A percentile compares a stretch with the other conserved stretches of the same genome.
phyloP scores from a whole-genome alignment of 64 coral and sea anemone genomes.

The Dendronephthya gigantea region DNA sequence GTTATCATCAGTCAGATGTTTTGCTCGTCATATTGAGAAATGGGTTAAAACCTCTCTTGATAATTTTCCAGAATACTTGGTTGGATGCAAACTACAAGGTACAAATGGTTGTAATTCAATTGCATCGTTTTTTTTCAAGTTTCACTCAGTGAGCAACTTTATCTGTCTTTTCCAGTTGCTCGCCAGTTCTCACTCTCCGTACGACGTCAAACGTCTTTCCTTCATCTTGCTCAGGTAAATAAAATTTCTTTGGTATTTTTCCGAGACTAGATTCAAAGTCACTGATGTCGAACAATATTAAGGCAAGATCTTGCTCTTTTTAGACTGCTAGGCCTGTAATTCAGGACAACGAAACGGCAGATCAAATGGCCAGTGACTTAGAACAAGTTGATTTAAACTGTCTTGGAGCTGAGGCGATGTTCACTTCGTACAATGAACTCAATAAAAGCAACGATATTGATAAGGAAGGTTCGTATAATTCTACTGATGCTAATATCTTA shows the following conservation, averaged over 20 bases:
- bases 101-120: neutral
- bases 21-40: constrained; percentile 82
- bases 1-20: constrained; percentile 72
- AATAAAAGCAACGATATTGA: constrained; percentile 67
- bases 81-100: constrained; percentile 89
- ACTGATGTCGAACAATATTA: too few species aligned
- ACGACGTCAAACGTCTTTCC: constrained; percentile 81
- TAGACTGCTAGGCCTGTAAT: constrained; percentile 80
- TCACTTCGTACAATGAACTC: constrained; percentile 49
- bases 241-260: too few species aligned
- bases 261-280: too few species aligned
- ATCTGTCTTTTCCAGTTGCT: constrained; percentile 27
- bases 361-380: constrained; percentile 74
- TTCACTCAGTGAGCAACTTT: neutral
- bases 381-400: constrained; percentile 62
- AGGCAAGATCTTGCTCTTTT: neutral
- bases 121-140: neutral
- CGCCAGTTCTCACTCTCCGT: constrained; percentile 78
- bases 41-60: constrained; percentile 71
- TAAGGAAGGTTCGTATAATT: constrained; percentile 49
- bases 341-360: constrained; percentile 44
- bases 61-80: constrained; percentile 78
- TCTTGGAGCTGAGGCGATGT: constrained; percentile 36
- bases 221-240: constrained; percentile 95
- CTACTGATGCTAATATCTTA: neutral